A percentile compares a stretch with the other conserved stretches of the same genome.
Evolutionary conservation across 1,140 invertebrate species (phyloP).

Genomic region (Diorhabda carinulata): DNA sequence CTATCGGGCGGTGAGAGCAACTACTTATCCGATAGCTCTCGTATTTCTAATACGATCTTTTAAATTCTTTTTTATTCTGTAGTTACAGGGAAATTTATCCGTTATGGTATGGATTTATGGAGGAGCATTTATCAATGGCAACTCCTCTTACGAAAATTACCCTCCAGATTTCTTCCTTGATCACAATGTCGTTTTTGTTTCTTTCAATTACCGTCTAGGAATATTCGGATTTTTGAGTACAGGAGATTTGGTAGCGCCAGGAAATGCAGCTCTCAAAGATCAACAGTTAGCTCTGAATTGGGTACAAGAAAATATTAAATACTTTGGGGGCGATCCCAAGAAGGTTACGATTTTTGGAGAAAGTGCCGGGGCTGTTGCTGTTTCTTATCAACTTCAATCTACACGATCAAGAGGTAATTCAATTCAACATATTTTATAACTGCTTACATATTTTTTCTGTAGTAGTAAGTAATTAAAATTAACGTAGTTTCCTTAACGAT

Average conservation of each 20-base stretch:
- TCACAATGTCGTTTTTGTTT: slow-evolving; percentile 64
- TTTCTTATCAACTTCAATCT: slow-evolving; percentile 62
- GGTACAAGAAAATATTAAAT: slow-evolving; percentile 63
- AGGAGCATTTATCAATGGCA: slow-evolving; percentile 63
- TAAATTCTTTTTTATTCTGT: background rate
- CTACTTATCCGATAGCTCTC: too few species aligned
- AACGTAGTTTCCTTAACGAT: too few species aligned
- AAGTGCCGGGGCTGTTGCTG: slow-evolving; percentile 63
- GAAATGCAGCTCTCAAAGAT: slow-evolving; percentile 66
- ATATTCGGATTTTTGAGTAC: slow-evolving; percentile 51
- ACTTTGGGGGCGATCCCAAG: slow-evolving; percentile 69
- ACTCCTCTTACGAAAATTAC: slow-evolving; percentile 57
- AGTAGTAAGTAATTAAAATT: too few species aligned
- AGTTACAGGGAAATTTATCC: slow-evolving; percentile 6
- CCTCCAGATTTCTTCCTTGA: slow-evolving; percentile 62
- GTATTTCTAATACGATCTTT: background rate
- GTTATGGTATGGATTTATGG: slow-evolving; percentile 67
- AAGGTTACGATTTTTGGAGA: slow-evolving; percentile 64
- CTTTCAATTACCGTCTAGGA: slow-evolving; percentile 67
- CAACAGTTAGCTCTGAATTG: slow-evolving; percentile 66
- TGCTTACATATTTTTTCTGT: too few species aligned
- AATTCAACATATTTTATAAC: background rate
- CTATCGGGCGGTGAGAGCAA: too few species aligned
- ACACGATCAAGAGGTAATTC: slow-evolving; percentile 54
- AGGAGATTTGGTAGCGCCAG: slow-evolving; percentile 57